Evolutionary conservation across 2,797 vertebrate genomes (phyloP), one percentile per base, ranked within the genome.

Genomic region (Poeciliopsis paucimaculata): DNA sequence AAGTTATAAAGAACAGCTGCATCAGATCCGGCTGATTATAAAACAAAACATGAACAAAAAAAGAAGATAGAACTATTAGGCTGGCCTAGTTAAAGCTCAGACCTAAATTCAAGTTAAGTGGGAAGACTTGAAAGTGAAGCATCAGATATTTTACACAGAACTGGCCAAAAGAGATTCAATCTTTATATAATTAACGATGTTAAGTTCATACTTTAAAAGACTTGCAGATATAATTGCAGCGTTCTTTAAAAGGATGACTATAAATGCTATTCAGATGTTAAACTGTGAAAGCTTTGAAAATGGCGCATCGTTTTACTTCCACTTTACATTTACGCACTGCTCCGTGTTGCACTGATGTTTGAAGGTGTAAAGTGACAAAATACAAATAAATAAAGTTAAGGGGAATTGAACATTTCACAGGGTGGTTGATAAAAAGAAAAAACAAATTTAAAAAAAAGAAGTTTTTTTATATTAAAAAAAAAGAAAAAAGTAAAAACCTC

Each of bases 1-100:
- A 23, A 72, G 74, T 64, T 79, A 51, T 66, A 74, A 68, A 72
- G 71, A 80, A 78, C 87, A 88, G 87, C 84, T 86, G 85, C 39
- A 12, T 76, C 68, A 45, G 75, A 34, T 34, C 5, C 7, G 16
- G 60, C 60, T 62, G 31, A 7, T 34, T 34, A 66, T 3, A 66
- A 66, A 39, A 66, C n/a, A 18, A 66, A 66, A 66, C 34, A 18
- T 34, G 15, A 34, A 64, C 31, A 34, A 8, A 18, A 18, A 7
- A 62, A 36, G 16, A 1, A 64, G 23, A 26, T 34, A 36, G 7
- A 64, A 10, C 31, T 62, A 62, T 18, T 15, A 60, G 57, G 13
- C 13, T 31, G 57, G 12, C n/a, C 57, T 2, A 60, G 12, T 60
- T 13, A 60, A 60, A 60, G n/a, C 28, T 26, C 57, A 15, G 12